Base-by-base conservation (phyloP, 1,140 invertebrate genomes). In the Hylaeus anthracinus region DNA sequence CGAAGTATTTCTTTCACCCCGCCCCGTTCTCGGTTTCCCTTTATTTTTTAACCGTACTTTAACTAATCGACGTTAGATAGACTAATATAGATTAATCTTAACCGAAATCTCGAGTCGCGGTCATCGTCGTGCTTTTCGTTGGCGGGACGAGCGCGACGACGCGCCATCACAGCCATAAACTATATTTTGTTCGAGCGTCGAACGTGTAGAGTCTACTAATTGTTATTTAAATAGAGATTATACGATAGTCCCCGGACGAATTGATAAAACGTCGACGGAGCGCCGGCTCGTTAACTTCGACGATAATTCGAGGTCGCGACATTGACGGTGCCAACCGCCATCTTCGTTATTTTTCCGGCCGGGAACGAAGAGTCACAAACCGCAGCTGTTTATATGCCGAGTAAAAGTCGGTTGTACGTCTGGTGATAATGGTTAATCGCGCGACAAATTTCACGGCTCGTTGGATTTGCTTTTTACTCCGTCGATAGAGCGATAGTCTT, bases 401-500 rank as follows among this genome's bases (percentile, higher is more conserved):
- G 26, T 26, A 1, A 15, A 56, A 58, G 4, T 58, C 56, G 56
- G 10, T n/a, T 60, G 51, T 9, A 53, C 26, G 10, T 12, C 51
- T 53, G 51, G 10, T n/a, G 12, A n/a, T 58, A 15, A 12, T 5
- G 1, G 48, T 4, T 1, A 43, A n/a, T 10, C 41, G 43, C 6
- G 3, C n/a, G 48, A 5, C 15, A 65, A 41, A 39, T 15, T 67
- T 15, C 5, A n/a, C 14, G 43, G 9, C 43, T 45, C 41, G 26
- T 79, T 64, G 63, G 10, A 51, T 43, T 67, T 72, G 43, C 61
- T 48, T 45, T 61, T 61, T 66, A 41, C 43, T 75, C 63, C 60
- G 67, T 70, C 53, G 63, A 77, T 81, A 71, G 26, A 26, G 41
- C 15, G 58, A 86, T 79, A 83, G 81, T 80, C 81, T 81, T 83